A percentile compares a stretch with the other conserved stretches of the same genome.
Conservation (phyloP, 2,797 vertebrate species). For the Chelon auratus region DNA sequence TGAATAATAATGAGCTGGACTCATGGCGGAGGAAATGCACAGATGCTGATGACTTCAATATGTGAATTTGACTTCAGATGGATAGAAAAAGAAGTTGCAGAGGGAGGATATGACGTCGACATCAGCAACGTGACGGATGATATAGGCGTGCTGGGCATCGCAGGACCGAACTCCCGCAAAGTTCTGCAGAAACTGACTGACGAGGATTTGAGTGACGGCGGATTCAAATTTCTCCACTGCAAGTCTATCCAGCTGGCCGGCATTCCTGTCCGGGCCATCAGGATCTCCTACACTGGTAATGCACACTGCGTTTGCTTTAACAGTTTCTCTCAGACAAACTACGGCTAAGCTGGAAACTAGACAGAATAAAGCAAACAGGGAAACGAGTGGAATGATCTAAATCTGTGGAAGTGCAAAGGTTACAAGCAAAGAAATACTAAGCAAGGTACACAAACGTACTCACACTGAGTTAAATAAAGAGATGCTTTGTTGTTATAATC, state of each 20-base stretch:
- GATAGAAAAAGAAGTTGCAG: conserved; percentile 89
- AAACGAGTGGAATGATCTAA: not conserved
- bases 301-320: not conserved
- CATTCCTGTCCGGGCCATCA: conserved; percentile 87
- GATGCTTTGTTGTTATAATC: no score
- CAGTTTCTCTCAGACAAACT: no score
- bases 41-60: not conserved
- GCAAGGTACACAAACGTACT: no score
- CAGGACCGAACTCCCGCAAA: conserved; percentile 90
- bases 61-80: conserved; percentile 82
- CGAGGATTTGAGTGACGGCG: conserved; percentile 88
- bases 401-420: not conserved
- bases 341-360: no score
- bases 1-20: not conserved
- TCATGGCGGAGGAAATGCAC: not conserved
- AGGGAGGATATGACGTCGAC: conserved; percentile 86
- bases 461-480: no score
- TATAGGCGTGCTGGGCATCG: conserved; percentile 92
- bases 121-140: conserved; percentile 92
- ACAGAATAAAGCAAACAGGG: no score
- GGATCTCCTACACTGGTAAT: conserved; percentile 96
- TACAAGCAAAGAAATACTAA: not conserved
- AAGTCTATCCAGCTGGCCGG: conserved; percentile 86
- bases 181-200: conserved; percentile 94
- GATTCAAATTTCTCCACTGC: conserved; percentile 94